phyloP scores from a whole-genome alignment of 2,113 vertebrate genomes.

The Strigops habroptila region DNA sequence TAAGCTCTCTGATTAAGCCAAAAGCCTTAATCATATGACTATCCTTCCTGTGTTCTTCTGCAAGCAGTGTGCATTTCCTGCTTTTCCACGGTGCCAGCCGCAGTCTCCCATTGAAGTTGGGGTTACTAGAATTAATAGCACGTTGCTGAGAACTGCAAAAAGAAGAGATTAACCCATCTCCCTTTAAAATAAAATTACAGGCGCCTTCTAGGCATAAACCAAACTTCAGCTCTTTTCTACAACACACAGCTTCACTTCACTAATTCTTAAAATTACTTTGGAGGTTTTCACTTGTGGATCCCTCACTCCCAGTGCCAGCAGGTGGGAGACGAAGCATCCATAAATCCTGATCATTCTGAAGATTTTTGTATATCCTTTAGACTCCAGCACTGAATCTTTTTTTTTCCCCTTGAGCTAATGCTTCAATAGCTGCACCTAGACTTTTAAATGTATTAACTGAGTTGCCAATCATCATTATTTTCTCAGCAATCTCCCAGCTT shows the following conservation, averaged over 20 bases:
- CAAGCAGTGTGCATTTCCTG: neutral
- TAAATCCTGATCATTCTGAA: conserved; percentile 41
- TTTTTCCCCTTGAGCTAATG: neutral
- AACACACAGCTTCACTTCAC: conserved; percentile 20
- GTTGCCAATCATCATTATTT: conserved; percentile 37
- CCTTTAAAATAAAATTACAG: conserved; percentile 27
- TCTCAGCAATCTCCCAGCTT: conserved; percentile 25
- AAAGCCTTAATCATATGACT: neutral
- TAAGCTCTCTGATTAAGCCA: too few relatives aligned
- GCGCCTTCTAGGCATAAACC: neutral
- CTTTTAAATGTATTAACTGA: conserved; percentile 52
- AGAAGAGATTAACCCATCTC: neutral
- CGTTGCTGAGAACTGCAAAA: neutral
- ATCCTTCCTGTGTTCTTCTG: neutral
- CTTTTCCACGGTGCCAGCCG: fast-evolving
- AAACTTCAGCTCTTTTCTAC: conserved; percentile 17
- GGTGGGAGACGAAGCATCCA: conserved; percentile 14
- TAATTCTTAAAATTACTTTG: conserved; percentile 57
- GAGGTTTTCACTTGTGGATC: neutral
- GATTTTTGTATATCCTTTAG: conserved; percentile 10
- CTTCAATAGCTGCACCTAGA: conserved; percentile 4
- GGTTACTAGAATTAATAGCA: neutral
- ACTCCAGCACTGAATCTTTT: neutral
- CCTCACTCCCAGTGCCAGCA: neutral
- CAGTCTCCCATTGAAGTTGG: neutral